phyloP scores from a whole-genome alignment of 2,113 vertebrate species.

The Zosterops lateralis region DNA sequence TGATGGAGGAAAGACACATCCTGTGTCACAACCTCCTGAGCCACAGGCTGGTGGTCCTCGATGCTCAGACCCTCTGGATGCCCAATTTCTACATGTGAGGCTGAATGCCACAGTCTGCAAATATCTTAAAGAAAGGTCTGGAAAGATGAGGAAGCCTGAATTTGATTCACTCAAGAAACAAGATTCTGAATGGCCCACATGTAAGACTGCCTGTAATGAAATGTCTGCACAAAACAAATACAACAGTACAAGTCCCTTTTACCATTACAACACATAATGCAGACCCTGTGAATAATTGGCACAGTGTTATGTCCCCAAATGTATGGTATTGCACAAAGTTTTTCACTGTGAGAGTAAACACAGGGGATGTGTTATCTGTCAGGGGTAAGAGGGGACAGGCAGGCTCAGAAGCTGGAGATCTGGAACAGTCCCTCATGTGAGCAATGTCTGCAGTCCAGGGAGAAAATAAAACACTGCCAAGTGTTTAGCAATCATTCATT shows the following conservation, averaged over 20 bases:
- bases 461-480: not conserved
- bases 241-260: not conserved
- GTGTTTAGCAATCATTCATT: not conserved
- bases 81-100: not conserved
- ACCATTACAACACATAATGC: not conserved
- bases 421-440: not conserved
- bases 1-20: not conserved
- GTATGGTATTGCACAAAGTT: not conserved
- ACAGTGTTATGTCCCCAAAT: not conserved
- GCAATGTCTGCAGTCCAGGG: not conserved
- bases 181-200: not conserved
- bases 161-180: not conserved
- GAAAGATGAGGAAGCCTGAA: not conserved
- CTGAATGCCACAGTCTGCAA: not conserved
- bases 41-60: not conserved
- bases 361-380: not conserved
- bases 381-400: not conserved
- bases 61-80: not conserved
- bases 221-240: not conserved
- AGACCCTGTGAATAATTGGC: not conserved
- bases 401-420: not conserved
- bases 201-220: not conserved
- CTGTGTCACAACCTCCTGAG: not conserved
- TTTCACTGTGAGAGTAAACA: conserved; percentile 10
- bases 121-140: not conserved